Evolutionary conservation across 2,888 invertebrate genomes (phyloP).

Genomic region (Agriopis marginaria): DNA sequence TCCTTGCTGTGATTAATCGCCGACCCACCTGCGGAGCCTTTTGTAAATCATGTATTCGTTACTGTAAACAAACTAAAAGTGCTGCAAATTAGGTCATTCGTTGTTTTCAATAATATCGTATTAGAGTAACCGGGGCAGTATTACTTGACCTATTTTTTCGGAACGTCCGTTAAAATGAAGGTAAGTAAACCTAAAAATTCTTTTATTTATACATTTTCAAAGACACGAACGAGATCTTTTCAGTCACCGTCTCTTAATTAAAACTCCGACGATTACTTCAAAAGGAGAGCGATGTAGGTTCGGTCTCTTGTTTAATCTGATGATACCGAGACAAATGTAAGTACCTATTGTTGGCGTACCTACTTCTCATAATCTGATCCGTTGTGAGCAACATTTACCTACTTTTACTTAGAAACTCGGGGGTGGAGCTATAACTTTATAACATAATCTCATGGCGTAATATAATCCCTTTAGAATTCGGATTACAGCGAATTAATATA

Average conservation of each 20-base stretch:
- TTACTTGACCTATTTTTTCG: constrained; percentile 1
- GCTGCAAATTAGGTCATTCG: constrained; percentile 29
- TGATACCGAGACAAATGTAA: constrained; percentile 10
- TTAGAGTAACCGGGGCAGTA: background rate
- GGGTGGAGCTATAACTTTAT: constrained; percentile 21
- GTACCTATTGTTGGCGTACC: constrained; percentile 14
- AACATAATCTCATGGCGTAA: constrained; percentile 36
- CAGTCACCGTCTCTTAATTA: background rate
- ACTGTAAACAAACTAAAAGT: constrained; percentile 61
- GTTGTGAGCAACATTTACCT: constrained; percentile 12
- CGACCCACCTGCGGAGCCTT: constrained; percentile 84
- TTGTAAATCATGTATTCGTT: constrained; percentile 71
- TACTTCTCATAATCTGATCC: constrained; percentile 25
- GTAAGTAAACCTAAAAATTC: background rate
- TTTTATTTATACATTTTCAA: background rate
- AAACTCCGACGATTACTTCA: background rate
- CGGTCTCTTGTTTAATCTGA: constrained; percentile 12
- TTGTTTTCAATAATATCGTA: constrained; percentile 4
- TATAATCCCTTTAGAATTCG: constrained; percentile 36
- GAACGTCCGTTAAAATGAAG: background rate
- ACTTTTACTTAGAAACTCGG: constrained; percentile 13
- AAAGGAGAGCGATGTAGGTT: constrained; percentile 4
- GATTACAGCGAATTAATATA: constrained; percentile 36
- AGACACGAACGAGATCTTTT: background rate
- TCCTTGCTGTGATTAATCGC: constrained; percentile 81